Conservation (phyloP, 2,888 invertebrate genomes). For the Sussaba pulchella region DNA sequence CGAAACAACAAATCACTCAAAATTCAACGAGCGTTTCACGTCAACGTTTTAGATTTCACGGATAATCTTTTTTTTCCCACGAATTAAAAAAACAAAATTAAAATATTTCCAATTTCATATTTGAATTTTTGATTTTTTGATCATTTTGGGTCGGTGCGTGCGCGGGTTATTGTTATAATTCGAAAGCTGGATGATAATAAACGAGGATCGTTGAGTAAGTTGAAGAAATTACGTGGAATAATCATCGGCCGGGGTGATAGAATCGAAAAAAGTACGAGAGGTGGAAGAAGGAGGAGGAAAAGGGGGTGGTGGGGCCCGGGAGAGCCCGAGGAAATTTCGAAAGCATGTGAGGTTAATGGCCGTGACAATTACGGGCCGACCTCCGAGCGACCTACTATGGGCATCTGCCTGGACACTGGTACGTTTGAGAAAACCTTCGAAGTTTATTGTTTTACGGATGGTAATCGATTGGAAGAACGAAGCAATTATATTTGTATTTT, state of each 20-base stretch:
- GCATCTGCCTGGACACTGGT: constrained; percentile 86
- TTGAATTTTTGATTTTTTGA: neutral
- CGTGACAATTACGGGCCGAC: constrained; percentile 77
- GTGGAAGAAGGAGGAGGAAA: neutral
- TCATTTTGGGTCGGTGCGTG: neutral
- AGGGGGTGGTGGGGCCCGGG: constrained; percentile 17
- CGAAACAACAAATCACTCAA: constrained; percentile 12
- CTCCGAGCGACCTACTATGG: constrained; percentile 84
- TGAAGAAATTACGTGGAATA: neutral
- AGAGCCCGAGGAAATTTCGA: constrained; percentile 50
- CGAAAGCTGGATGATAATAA: constrained; percentile 1
- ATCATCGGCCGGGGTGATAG: constrained; percentile 12
- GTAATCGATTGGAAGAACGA: neutral
- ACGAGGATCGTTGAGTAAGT: neutral
- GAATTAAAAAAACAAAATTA: neutral
- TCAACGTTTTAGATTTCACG: constrained; percentile 66
- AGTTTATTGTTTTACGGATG: neutral
- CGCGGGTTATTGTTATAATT: neutral
- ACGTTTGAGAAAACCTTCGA: constrained; percentile 67
- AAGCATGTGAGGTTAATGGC: constrained; percentile 83
- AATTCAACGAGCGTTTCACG: constrained; percentile 32
- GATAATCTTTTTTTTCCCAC: constrained; percentile 33
- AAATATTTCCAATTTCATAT: neutral
- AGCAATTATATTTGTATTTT: constrained; percentile 47
- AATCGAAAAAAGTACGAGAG: constrained; percentile 33